A percentile compares a stretch with the other conserved stretches of the same genome.
These are phyloP conservation scores for Cosmorhoe ocellata DNA, from an alignment of 2,888 invertebrate genomes.

Conservation along the genomic window DNA sequence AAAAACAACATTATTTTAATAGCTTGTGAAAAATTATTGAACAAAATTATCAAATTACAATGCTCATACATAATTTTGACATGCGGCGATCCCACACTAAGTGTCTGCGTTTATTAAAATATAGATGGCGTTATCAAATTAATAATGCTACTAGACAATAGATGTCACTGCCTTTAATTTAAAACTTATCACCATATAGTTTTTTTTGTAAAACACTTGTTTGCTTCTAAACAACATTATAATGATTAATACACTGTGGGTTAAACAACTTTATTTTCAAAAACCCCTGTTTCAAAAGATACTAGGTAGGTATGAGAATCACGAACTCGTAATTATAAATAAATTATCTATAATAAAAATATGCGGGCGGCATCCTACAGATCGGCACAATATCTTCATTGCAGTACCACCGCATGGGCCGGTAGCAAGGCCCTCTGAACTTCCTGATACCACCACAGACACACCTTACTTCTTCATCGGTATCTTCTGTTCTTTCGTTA, in stretches of 20 bases:
- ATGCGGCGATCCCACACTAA: too few relatives aligned
- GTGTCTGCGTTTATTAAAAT: too few relatives aligned
- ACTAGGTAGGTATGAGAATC: background rate
- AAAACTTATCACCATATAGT: too few relatives aligned
- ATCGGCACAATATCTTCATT: constrained; percentile 2
- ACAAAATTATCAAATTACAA: too few relatives aligned
- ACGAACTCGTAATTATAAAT: background rate
- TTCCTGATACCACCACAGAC: constrained; percentile 4
- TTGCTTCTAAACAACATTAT: too few relatives aligned
- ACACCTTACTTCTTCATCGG: background rate
- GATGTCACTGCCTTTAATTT: too few relatives aligned
- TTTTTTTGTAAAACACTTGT: too few relatives aligned
- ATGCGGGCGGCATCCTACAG: constrained; percentile 7
- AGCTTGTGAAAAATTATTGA: too few relatives aligned
- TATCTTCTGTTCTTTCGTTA: background rate
- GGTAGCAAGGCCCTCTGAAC: background rate
- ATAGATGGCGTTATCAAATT: background rate
- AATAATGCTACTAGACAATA: background rate
- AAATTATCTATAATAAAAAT: constrained; percentile 1
- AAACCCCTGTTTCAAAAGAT: background rate
- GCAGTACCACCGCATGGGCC: constrained; percentile 10
- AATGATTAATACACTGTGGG: too few relatives aligned
- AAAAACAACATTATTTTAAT: too few relatives aligned
- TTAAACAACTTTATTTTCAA: background rate
- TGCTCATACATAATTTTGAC: too few relatives aligned